Evolutionary conservation across 2,797 vertebrate genomes (phyloP), one percentile per base, ranked within the genome.

Genomic region (Amblyraja radiata): DNA sequence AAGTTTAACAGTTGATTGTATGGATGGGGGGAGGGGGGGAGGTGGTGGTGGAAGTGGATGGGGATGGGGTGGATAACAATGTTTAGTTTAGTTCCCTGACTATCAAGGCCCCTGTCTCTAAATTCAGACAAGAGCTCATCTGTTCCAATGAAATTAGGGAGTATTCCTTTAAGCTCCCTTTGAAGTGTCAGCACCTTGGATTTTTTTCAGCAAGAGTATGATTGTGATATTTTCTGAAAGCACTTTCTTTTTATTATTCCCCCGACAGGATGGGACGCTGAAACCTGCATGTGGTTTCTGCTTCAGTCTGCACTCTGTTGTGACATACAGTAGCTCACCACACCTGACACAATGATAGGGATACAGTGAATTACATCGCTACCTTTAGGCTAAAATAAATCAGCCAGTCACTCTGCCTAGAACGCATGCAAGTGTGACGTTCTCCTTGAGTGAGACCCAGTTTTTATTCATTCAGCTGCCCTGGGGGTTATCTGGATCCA

Each of bases 1-100:
- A 90, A 90, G 86, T 90, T 36, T 14, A 68, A 68, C 16, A 90
- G 32, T 18, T 90, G 61, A 90, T 71, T 71, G 9, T 90, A 71
- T 21, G 71, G 71, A 21, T 1, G 16, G 84, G 65, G 46, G 28
- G 71, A 46, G 46, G 46, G 46, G 46, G 46, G 46, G 32, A 46
- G 46, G 3, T 46, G 21, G 71, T 73, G 71, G 71, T 73, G 71
- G 18, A 73, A 73, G 16, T 73, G 18, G 16, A 21, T 73, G 32
- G 0, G 18, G 16, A 21, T 73, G 32, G 0, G 32, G 32, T 21
- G 18, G 16, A 73, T 1, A 21, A 21, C 25, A 73, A 11, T 90
- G 18, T 71, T 90, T 32, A 11, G 18, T 71, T 90, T 32, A 23
- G 21, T 39, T 90, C 63, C 23, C 25, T 39, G n/a, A 16, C 10